Evolutionary conservation across 2,113 vertebrate species (phyloP), one percentile per base, ranked within the genome.

Genomic region (Atrichornis clamosus): DNA sequence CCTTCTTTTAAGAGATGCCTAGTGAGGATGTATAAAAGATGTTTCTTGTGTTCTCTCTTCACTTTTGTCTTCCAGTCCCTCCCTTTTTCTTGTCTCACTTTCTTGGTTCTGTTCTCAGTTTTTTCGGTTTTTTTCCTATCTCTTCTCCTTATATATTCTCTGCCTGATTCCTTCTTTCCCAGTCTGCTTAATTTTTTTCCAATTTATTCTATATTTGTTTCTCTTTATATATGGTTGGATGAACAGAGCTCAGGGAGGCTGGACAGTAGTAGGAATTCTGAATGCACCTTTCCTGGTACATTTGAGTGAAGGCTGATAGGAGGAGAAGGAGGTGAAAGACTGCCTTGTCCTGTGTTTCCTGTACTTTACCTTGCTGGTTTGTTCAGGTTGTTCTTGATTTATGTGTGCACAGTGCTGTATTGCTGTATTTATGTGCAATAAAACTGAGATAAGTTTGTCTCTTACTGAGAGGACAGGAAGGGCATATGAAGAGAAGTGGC

Each of bases 271-370:
- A 72, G n/a, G 55, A 26, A 39, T 41, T 6, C 49, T 67, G 33
- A 33, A 59, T 5, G 3, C 1, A 7, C 7, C 14, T 80, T 42
- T 52, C 10, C 7, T 27, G n/a, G 7, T n/a, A 26, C 4, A 0
- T 30, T 18, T 37, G 33, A 67, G 13, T 58, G 16, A 62, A 82
- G 47, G 17, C 17, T 76, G 28, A 18, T n/a, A 11, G 16, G 14
- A 78, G 39, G 4, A 79, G 12, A 1, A 78, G n/a, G 22, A 50
- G 21, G 5, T 55, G 11, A 67, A 69, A 64, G 44, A 17, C 20
- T 33, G 3, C 10, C 4, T 55, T 75, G 8, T 35, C 6, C 28
- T 50, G 8, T 9, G 44, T 52, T 72, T 63, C 7, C 30, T 55
- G 10, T 53, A 4, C 11, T 93, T 41, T 16, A 22, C 16, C 23